Evolutionary conservation across 2,888 invertebrate genomes (phyloP).

Genomic region (Agrotis exclamationis): DNA sequence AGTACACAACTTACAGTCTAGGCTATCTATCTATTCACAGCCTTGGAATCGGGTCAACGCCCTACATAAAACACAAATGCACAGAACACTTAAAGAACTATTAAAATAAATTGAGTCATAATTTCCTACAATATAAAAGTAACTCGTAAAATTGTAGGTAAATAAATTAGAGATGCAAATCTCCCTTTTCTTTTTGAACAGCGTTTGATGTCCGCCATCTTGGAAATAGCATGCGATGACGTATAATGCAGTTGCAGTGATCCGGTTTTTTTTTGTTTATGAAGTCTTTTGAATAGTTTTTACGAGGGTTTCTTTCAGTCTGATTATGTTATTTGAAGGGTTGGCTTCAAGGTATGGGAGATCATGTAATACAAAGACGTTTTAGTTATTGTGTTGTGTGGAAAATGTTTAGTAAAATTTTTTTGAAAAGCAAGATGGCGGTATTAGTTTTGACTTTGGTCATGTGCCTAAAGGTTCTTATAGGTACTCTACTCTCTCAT

Average conservation of each 20-base stretch:
- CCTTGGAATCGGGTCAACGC: conserved; percentile 21
- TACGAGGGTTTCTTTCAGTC: not conserved
- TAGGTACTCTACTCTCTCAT: too few relatives aligned
- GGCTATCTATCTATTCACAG: conserved; percentile 4
- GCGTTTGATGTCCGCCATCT: conserved; percentile 52
- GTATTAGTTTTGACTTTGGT: not conserved
- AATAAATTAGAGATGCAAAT: conserved; percentile 50
- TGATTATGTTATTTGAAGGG: not conserved
- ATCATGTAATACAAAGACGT: too few relatives aligned
- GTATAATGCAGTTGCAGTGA: conserved; percentile 57
- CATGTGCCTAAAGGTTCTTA: not conserved
- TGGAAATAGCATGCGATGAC: conserved; percentile 59
- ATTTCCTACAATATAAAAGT: conserved; percentile 23
- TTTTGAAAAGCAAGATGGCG: not conserved
- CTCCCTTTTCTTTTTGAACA: conserved; percentile 46
- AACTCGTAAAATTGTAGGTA: conserved; percentile 24
- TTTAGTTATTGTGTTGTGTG: not conserved
- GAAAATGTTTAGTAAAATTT: too few relatives aligned
- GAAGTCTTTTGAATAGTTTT: not conserved
- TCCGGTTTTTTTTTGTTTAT: not conserved
- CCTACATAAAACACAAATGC: conserved; percentile 18
- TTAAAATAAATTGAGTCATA: conserved; percentile 37
- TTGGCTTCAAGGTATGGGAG: not conserved
- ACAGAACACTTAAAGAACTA: conserved; percentile 4
- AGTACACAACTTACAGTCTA: not conserved